Conservation (phyloP, 2,888 invertebrate genomes). For the Priapulus caudatus region DNA sequence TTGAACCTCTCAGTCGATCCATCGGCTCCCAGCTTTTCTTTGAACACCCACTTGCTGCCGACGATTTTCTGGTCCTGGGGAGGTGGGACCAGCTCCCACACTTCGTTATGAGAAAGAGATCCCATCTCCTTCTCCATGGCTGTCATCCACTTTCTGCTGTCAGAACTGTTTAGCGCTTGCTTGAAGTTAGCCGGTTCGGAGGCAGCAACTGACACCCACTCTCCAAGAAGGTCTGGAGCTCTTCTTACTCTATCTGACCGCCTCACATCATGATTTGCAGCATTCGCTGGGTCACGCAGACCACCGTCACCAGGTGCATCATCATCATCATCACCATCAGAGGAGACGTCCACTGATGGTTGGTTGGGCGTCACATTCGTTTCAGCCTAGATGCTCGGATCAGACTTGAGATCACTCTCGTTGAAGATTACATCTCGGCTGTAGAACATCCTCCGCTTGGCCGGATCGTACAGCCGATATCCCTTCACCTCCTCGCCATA, state of each 20-base stretch:
- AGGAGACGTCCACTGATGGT: too few species aligned
- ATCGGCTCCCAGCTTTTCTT: conserved; percentile 6
- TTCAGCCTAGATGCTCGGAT: too few species aligned
- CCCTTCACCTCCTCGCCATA: conserved; percentile 14
- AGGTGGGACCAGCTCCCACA: not conserved
- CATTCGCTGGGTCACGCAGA: too few species aligned
- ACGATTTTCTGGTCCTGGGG: conserved; percentile 4
- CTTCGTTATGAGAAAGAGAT: not conserved
- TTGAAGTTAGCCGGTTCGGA: not conserved
- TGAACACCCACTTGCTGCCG: conserved; percentile 13
- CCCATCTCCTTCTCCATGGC: not conserved
- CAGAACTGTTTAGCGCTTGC: not conserved
- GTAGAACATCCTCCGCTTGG: conserved; percentile 9
- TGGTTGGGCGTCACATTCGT: too few species aligned
- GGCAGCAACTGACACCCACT: not conserved
- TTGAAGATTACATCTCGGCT: conserved; percentile 18
- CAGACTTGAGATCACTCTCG: too few species aligned
- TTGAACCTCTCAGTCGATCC: conserved; percentile 12
- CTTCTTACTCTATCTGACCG: too few species aligned
- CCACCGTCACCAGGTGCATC: too few species aligned
- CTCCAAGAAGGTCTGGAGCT: not conserved
- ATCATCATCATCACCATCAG: too few species aligned
- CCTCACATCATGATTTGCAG: too few species aligned
- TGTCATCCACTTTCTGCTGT: not conserved
- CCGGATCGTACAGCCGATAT: conserved; percentile 16